These are phyloP conservation scores for Formica aserva DNA, from an alignment of 2,888 invertebrate species.

Conservation along the genomic window DNA sequence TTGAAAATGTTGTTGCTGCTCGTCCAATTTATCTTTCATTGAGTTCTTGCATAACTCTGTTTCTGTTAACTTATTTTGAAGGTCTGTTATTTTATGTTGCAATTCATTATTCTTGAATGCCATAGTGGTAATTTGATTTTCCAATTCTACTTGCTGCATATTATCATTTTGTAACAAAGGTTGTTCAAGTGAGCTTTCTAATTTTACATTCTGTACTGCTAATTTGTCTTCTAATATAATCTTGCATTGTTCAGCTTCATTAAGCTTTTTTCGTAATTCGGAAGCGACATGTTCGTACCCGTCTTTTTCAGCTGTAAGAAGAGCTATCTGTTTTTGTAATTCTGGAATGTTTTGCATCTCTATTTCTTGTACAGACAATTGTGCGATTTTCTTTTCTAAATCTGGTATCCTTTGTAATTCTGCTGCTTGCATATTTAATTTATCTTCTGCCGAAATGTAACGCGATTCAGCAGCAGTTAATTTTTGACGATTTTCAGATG, in stretches of 20 bases:
- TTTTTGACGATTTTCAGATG: constrained; percentile 25
- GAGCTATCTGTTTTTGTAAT: constrained; percentile 44
- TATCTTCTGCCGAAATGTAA: constrained; percentile 14
- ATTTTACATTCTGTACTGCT: background rate
- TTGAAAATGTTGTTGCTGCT: constrained; percentile 13
- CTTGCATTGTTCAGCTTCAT: constrained; percentile 6
- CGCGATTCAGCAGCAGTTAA: constrained; percentile 27
- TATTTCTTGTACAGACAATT: background rate
- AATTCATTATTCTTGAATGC: background rate
- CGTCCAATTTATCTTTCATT: constrained; percentile 1
- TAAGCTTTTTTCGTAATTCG: constrained; percentile 35
- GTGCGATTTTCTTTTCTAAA: constrained; percentile 10
- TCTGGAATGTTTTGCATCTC: constrained; percentile 23
- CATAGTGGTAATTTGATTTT: background rate
- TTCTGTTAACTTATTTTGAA: constrained; percentile 21
- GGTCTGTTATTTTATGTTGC: constrained; percentile 10
- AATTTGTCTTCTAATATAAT: constrained; percentile 44
- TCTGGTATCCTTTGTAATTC: constrained; percentile 16
- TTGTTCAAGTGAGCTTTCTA: background rate
- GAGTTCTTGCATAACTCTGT: background rate
- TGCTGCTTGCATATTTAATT: background rate
- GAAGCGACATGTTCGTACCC: constrained; percentile 57
- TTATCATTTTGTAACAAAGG: background rate
- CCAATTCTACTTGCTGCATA: background rate
- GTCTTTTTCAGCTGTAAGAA: constrained; percentile 56